Base-by-base conservation (phyloP, 2,113 vertebrate genomes). In the Sitta europaea region DNA sequence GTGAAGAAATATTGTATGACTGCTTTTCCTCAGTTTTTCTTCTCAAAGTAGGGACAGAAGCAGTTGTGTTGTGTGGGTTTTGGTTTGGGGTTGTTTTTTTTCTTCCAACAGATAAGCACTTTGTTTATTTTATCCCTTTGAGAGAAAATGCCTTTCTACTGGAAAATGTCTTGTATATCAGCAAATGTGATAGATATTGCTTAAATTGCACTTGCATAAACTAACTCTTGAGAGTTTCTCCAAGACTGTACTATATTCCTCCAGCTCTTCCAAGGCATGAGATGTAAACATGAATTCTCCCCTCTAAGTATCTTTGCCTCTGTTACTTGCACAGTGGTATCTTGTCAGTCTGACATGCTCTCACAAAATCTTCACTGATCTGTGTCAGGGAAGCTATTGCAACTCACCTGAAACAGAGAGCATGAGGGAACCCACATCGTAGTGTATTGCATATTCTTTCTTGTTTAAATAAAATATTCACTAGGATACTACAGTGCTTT, bases 371-470 rank as follows among this genome's bases (percentile, higher is more conserved):
- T 65, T 27, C 17, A 3, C 31, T 77, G 31, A 20, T 61, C 14
- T 72, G 7, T 27, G 5, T 79, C 17, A 17, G 18, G 27, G 57
- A 72, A 38, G 19, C 22, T 74, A 71, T 22, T 50, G 38, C 31
- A 65, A 4, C 35, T 71, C 5, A 11, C 40, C 36, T 79, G 36
- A 55, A 92, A 35, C 29, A 50, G 47, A 42, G 23, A 72, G 18
- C 6, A 4, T n/a, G 35, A 86, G 59, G 42, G 51, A 83, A 51
- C 4, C 4, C 12, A 21, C 14, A 19, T 29, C 0, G 0, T 55
- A 65, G 18, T 51, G 43, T 48, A 28, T 47, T 47, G 22, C 29
- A 12, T 75, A 16, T 71, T 42, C 28, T 54, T 57, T 38, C 18
- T 70, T 67, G 24, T 70, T 91, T 73, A 81, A 84, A 70, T 4